Conservation (phyloP, 2,113 vertebrate species). For the Enhydra lutris region DNA sequence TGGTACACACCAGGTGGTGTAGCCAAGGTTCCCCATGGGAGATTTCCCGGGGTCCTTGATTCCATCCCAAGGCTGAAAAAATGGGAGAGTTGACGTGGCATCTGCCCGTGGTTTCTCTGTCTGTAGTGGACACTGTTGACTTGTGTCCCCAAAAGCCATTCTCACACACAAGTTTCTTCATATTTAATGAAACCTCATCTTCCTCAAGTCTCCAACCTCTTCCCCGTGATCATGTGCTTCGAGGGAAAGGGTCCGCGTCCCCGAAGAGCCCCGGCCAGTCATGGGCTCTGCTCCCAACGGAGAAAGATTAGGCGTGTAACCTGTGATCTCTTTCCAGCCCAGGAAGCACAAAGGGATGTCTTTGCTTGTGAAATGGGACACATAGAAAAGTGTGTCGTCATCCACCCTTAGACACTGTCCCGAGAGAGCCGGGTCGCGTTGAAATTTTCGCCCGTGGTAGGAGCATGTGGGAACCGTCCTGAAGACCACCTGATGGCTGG, state of each 20-base stretch:
- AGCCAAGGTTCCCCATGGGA: rapidly evolving
- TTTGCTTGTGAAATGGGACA: neutral
- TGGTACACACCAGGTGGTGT: rapidly evolving
- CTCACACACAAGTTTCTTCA: neutral
- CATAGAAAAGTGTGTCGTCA: rapidly evolving
- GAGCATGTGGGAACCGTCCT: neutral
- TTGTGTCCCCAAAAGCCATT: too few species aligned
- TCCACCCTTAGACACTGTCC: neutral
- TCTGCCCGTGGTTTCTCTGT: neutral
- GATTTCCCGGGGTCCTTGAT: neutral
- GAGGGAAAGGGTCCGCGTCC: neutral
- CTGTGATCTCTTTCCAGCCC: neutral
- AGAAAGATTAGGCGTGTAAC: neutral
- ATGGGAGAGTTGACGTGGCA: rapidly evolving
- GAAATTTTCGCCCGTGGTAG: too few species aligned
- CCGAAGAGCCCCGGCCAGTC: neutral
- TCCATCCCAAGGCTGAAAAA: too few species aligned
- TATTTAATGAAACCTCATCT: neutral
- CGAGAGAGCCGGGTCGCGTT: neutral
- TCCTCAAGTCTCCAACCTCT: neutral
- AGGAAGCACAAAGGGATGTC: neutral
- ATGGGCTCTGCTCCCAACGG: neutral
- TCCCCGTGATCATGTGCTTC: neutral
- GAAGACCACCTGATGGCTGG: too few species aligned
- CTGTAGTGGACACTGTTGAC: rapidly evolving